Percentiles rank a stretch among this genome's conserved stretches.
Conservation (phyloP, 2,797 vertebrate genomes). For the Calcarius lapponicus region DNA sequence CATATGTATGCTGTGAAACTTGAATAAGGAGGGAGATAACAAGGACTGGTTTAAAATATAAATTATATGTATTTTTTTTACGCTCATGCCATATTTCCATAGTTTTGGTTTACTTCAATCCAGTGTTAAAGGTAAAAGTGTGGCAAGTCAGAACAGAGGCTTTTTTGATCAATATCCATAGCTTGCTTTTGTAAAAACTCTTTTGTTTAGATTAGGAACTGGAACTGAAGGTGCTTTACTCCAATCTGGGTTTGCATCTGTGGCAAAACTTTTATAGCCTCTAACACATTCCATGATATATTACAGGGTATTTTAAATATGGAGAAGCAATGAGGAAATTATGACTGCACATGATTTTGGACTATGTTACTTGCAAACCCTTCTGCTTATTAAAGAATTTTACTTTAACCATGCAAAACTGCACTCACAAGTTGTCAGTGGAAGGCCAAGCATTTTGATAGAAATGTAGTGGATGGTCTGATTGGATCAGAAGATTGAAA, state of each 20-base stretch:
- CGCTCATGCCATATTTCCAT: not conserved
- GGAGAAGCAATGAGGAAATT: not conserved
- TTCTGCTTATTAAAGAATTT: not conserved
- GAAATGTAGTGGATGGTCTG: not conserved
- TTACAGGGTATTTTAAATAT: not conserved
- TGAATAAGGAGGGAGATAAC: not conserved
- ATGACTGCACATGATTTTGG: not conserved
- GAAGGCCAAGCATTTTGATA: not conserved
- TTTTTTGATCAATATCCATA: not conserved
- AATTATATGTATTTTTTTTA: not conserved
- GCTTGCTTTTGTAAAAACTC: not conserved
- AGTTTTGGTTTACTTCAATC: not conserved
- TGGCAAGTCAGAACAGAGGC: not conserved
- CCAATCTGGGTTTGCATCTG: not conserved
- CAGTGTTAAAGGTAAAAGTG: not conserved
- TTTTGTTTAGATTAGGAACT: not conserved
- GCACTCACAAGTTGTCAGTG: not conserved
- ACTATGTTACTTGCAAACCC: not conserved
- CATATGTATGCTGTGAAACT: conserved; percentile 29
- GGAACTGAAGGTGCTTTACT: not conserved
- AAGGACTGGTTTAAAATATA: not conserved
- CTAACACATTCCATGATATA: not conserved
- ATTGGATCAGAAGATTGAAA: not conserved
- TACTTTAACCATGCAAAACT: fast-evolving
- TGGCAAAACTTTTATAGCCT: not conserved